These are phyloP conservation scores for Acronicta alni DNA, from an alignment of 2,888 invertebrate genomes.

Conservation along the genomic window DNA sequence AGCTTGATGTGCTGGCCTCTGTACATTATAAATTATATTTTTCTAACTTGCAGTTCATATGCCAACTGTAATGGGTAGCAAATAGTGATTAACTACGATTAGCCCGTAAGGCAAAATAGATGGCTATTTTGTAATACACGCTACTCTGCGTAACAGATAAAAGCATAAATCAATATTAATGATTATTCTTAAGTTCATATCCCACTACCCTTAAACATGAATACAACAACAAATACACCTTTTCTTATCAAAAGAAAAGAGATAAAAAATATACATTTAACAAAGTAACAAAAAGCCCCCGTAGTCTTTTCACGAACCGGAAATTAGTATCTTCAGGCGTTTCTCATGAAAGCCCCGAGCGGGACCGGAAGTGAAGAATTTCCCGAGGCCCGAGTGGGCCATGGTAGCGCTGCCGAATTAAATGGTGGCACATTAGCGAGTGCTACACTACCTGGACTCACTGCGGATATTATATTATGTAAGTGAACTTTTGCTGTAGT, in stretches of 20 bases:
- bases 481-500: neutral
- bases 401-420: constrained; percentile 64
- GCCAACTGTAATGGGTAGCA: too few species aligned
- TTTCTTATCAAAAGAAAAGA: constrained; percentile 29
- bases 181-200: neutral
- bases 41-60: too few species aligned
- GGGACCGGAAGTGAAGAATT: constrained; percentile 73
- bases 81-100: too few species aligned
- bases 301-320: constrained; percentile 68
- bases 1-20: too few species aligned
- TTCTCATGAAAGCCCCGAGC: constrained; percentile 63
- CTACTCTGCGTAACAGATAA: too few species aligned
- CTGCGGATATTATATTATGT: neutral
- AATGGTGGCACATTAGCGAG: constrained; percentile 49
- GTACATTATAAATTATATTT: too few species aligned
- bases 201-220: neutral
- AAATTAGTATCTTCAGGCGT: constrained; percentile 76
- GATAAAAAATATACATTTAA: constrained; percentile 56
- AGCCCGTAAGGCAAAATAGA: too few species aligned
- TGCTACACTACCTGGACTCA: constrained; percentile 27
- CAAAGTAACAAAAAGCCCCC: constrained; percentile 59
- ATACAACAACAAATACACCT: constrained; percentile 22
- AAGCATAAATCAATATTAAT: neutral
- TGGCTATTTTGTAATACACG: too few species aligned
- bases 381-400: constrained; percentile 68